phyloP scores from a whole-genome alignment of 2,888 invertebrate species.

The Arctia plantaginis region DNA sequence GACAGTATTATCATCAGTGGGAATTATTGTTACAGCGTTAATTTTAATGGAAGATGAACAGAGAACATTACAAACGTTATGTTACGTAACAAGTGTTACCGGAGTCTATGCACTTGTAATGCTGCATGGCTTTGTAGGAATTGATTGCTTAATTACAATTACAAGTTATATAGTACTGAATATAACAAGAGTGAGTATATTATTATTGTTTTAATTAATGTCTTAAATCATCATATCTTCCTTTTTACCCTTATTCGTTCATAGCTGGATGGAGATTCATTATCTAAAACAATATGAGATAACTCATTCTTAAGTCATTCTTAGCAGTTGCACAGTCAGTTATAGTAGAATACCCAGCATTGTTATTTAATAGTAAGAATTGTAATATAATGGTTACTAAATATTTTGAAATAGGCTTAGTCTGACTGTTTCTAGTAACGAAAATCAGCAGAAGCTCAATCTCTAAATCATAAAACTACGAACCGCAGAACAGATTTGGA shows the following conservation, averaged over 20 bases:
- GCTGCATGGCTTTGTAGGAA: constrained; percentile 60
- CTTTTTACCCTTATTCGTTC: background rate
- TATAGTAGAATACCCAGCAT: no score
- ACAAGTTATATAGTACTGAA: constrained; percentile 59
- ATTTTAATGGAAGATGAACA: constrained; percentile 54
- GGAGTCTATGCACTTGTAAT: constrained; percentile 56
- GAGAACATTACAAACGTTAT: constrained; percentile 50
- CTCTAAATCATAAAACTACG: no score
- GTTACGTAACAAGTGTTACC: constrained; percentile 49
- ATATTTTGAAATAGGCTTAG: no score
- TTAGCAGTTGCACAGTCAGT: no score
- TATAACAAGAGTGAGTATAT: constrained; percentile 63
- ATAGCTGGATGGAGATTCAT: background rate
- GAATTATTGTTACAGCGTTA: constrained; percentile 74
- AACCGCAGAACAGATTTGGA: no score
- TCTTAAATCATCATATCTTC: no score
- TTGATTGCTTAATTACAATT: constrained; percentile 51
- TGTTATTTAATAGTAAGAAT: no score
- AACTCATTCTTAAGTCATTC: no score
- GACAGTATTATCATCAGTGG: constrained; percentile 74
- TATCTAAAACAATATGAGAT: background rate
- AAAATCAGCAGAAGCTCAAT: no score
- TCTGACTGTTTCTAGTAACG: no score
- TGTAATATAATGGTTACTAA: no score
- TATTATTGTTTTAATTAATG: background rate